Base-by-base conservation (phyloP, 2,888 invertebrate species). In the Hypercompe scribonia region DNA sequence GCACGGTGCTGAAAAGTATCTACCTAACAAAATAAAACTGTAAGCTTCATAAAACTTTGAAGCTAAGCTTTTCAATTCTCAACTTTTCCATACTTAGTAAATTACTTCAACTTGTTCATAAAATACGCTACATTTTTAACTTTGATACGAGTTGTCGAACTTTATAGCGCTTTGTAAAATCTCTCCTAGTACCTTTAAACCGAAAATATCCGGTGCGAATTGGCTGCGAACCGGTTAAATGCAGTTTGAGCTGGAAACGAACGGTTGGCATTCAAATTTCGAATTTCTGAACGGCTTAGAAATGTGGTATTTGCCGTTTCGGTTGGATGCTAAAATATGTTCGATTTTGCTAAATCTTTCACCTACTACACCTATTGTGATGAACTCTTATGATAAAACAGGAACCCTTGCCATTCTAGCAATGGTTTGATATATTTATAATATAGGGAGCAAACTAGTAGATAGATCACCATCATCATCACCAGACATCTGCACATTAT, bases 91-190 rank as follows among this genome's bases (percentile, higher is more conserved):
- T 75, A 82, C 76, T 84, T 78, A 70, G 73, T 76, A 69, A 83
- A 83, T 77, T 75, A 83, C 74, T 76, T 74, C 33, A 77, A 76
- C 76, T 79, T 76, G 72, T 74, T 81, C 73, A 74, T 81, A 72
- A 77, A 80, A 76, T 78, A 74, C 65, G 73, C 54, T 78, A 76
- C 73, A 84, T 86, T 84, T 85, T 80, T 81, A 85, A 80, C 79
- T 78, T 54, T 18, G 50, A 70, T 64, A 54, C 42, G 71, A 78
- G 68, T 79, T 76, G 31, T 21, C 61, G 15, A 77, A 80, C 73
- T 84, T 83, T 76, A 77, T 71, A 78, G 68, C 63, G 54, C 61
- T 75, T 58, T 70, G 65, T 74, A 73, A 82, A 78, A 75, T 71
- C 77, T 67, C 46, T 75, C 68, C 63, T 72, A 65, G 73, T 68